Conservation (phyloP, 1,140 invertebrate species). For the Aphis gossypii region DNA sequence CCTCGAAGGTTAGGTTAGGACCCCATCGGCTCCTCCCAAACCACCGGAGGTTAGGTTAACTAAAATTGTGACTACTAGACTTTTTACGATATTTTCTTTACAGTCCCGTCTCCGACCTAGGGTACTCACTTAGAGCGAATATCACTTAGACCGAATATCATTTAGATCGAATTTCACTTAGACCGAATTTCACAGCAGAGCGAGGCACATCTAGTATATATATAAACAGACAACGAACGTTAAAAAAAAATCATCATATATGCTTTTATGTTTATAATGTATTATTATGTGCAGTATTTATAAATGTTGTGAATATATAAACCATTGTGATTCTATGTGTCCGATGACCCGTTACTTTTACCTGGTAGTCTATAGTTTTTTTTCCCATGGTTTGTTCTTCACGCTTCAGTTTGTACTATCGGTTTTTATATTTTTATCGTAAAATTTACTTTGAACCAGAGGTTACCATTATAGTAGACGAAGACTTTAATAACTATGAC, state of each 20-base stretch:
- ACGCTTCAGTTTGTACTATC: neutral
- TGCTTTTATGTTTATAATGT: neutral
- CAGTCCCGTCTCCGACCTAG: too few relatives aligned
- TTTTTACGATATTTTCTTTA: too few relatives aligned
- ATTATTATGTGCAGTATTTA: neutral
- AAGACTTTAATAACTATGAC: neutral
- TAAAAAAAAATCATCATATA: too few relatives aligned
- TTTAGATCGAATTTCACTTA: too few relatives aligned
- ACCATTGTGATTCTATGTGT: neutral
- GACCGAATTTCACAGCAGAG: too few relatives aligned
- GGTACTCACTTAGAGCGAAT: too few relatives aligned
- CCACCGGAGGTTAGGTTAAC: too few relatives aligned
- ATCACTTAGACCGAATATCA: too few relatives aligned
- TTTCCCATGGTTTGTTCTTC: neutral
- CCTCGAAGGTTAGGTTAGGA: too few relatives aligned
- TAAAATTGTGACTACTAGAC: too few relatives aligned
- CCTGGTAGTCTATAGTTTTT: neutral
- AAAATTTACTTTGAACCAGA: neutral
- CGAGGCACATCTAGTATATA: too few relatives aligned
- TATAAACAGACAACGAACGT: neutral
- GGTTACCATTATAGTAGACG: neutral
- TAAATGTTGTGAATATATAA: neutral
- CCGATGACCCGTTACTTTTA: neutral
- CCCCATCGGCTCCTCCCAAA: too few relatives aligned
- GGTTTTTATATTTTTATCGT: neutral